These are phyloP conservation scores for Orthosia incerta DNA, from an alignment of 2,888 invertebrate species.

Conservation along the genomic window DNA sequence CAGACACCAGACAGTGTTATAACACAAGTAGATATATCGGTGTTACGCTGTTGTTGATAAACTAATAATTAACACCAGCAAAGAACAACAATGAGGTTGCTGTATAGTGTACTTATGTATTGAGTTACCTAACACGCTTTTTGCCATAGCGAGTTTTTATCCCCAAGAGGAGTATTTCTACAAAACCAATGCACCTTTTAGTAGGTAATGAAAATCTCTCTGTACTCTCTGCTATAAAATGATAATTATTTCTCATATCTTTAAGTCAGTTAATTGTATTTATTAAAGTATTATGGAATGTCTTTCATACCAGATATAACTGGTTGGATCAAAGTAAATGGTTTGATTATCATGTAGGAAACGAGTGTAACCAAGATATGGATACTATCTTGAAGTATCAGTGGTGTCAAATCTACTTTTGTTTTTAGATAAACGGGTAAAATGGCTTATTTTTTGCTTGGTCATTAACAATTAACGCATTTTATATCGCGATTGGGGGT, in stretches of 20 bases:
- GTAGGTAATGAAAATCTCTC: not conserved
- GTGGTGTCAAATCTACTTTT: constrained; percentile 36
- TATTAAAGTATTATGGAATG: constrained; percentile 46
- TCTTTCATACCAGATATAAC: constrained; percentile 52
- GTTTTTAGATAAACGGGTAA: constrained; percentile 25
- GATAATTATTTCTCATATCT: constrained; percentile 48
- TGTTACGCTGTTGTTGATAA: constrained; percentile 65
- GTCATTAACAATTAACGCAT: constrained; percentile 24
- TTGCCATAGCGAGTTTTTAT: not conserved
- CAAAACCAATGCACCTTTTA: not conserved
- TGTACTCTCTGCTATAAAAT: constrained; percentile 20
- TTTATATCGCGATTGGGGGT: constrained; percentile 36
- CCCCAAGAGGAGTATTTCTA: not conserved
- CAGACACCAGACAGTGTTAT: constrained; percentile 77
- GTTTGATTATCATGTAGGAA: constrained; percentile 60
- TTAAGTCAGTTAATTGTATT: constrained; percentile 35
- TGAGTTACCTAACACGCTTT: not conserved
- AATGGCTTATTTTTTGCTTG: constrained; percentile 14
- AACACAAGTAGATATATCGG: constrained; percentile 62
- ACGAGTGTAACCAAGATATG: constrained; percentile 57
- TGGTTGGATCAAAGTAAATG: constrained; percentile 44
- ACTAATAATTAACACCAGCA: constrained; percentile 61
- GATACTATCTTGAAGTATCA: constrained; percentile 34
- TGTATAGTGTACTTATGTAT: not conserved
- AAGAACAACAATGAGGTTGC: constrained; percentile 39